These are phyloP conservation scores for Gobio gobio DNA, from an alignment of 2,113 vertebrate genomes.

Conservation along the genomic window DNA sequence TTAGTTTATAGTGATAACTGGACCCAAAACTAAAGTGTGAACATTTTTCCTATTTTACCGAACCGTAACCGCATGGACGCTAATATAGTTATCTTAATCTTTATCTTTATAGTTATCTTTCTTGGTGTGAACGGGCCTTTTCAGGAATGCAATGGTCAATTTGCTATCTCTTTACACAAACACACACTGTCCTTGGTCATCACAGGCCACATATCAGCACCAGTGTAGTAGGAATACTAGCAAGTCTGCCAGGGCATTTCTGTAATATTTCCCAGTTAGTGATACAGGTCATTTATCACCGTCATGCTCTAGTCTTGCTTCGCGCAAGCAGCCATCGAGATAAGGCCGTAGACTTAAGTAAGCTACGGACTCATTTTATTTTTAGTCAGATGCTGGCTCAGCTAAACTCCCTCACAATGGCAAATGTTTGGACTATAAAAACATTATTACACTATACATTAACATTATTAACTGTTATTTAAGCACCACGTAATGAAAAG, in stretches of 20 bases:
- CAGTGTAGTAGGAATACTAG: slow-evolving; percentile 6
- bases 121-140: too few relatives aligned
- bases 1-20: too few relatives aligned
- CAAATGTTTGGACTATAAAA: slow-evolving; percentile 33
- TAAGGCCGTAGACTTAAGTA: neutral
- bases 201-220: neutral
- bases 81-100: too few relatives aligned
- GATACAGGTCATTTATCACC: slow-evolving; percentile 39
- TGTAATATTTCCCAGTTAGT: slow-evolving; percentile 42
- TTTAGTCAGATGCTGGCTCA: slow-evolving; percentile 16
- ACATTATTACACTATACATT: slow-evolving; percentile 7
- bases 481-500: neutral
- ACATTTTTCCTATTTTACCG: too few relatives aligned
- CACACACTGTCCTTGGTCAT: neutral
- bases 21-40: too few relatives aligned
- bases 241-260: slow-evolving; percentile 11
- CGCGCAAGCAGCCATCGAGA: neutral
- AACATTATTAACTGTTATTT: slow-evolving; percentile 23
- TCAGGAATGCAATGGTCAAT: too few relatives aligned
- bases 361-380: slow-evolving; percentile 22
- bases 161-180: neutral
- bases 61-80: too few relatives aligned
- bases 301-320: slow-evolving; percentile 14
- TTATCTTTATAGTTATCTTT: too few relatives aligned
- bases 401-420: slow-evolving; percentile 1